Evolutionary conservation across 1,140 invertebrate genomes (phyloP), one percentile per base, ranked within the genome.

Genomic region (Idris sp.): DNA sequence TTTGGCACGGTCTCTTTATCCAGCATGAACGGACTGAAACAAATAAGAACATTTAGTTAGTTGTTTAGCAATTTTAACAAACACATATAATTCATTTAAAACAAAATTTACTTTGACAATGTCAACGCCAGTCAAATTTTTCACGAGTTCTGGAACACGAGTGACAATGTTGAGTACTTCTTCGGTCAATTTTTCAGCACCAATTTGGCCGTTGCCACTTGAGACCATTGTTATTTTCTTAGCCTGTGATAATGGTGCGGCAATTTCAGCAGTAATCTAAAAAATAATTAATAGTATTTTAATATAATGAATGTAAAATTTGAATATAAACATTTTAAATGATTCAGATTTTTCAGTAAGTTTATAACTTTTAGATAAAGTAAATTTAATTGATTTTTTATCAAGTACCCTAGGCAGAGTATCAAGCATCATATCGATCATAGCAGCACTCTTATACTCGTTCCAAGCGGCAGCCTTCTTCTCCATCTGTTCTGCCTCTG

Each of bases 391-490:
- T 9, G n/a, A 38, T 22, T 36, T 28, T 8, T 28, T 28, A 6
- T 28, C 10, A 41, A 54, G 5, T 89, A 98, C 97, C 91, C 97
- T 98, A 28, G 97, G 97, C 79, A 99, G 86, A n/a, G 94, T 95
- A 49, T 98, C 96, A 13, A 99, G 90, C 80, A 98, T 92, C 97
- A 99, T 98, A 80, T 99, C 97, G 44, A 98, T 92, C 92, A 98
- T 97, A 25, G 97, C 97, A 38, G 97, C 97, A 68, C 95, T 96
- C 73, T 96, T 95, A 83, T 98, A 99, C 81, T 98, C 96, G 81
- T 94, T 96, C 92, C 93, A 98, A 14, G 97, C 97, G 78, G 97
- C 96, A 6, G 97, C 97, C 84, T 99, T 99, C 87, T 96, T 96
- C 0, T 93, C 92, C 94, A 98, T 97, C 88, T 97, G 96, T 87